phyloP scores from a whole-genome alignment of 2,113 vertebrate genomes.

The Nerophis ophidion region DNA sequence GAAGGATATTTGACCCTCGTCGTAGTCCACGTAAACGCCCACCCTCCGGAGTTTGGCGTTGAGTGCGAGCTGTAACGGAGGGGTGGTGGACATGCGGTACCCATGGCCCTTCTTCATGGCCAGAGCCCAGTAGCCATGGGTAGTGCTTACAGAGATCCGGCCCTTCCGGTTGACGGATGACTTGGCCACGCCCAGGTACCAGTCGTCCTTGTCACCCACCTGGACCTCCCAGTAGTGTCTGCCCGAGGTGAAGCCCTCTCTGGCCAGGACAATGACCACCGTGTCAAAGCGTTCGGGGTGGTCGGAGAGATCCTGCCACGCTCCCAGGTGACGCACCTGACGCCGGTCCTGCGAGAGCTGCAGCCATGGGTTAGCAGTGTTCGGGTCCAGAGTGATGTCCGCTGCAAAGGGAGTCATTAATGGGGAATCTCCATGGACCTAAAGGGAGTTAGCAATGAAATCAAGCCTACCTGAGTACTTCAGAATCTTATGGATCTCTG shows the following conservation, averaged over 20 bases:
- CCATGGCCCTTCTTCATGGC: slow-evolving; percentile 73
- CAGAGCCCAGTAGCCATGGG: slow-evolving; percentile 76
- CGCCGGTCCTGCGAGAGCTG: slow-evolving; percentile 72
- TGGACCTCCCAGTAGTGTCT: slow-evolving; percentile 76
- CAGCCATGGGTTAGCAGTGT: slow-evolving; percentile 73
- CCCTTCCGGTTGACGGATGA: slow-evolving; percentile 72
- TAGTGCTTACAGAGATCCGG: slow-evolving; percentile 61
- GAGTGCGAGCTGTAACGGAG: slow-evolving; percentile 56
- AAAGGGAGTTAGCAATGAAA: background rate
- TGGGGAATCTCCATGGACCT: background rate
- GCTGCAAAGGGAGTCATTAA: slow-evolving; percentile 29
- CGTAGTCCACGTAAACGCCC: slow-evolving; percentile 82
- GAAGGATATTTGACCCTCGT: slow-evolving; percentile 82
- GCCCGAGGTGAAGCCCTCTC: slow-evolving; percentile 60
- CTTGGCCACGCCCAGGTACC: slow-evolving; percentile 72
- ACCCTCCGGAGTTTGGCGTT: slow-evolving; percentile 69
- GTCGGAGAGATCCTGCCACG: slow-evolving; percentile 72
- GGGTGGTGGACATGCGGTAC: slow-evolving; percentile 67
- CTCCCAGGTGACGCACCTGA: slow-evolving; percentile 69
- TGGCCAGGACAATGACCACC: slow-evolving; percentile 68
- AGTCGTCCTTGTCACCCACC: slow-evolving; percentile 76
- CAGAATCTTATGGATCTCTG: slow-evolving; percentile 68
- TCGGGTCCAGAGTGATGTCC: slow-evolving; percentile 67
- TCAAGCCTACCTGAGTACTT: slow-evolving; percentile 69
- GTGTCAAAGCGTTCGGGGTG: slow-evolving; percentile 68